Percentiles rank a stretch among this genome's conserved stretches.
Evolutionary conservation across 1,140 invertebrate species (phyloP).

Genomic region (Protaetia brevitarsis): DNA sequence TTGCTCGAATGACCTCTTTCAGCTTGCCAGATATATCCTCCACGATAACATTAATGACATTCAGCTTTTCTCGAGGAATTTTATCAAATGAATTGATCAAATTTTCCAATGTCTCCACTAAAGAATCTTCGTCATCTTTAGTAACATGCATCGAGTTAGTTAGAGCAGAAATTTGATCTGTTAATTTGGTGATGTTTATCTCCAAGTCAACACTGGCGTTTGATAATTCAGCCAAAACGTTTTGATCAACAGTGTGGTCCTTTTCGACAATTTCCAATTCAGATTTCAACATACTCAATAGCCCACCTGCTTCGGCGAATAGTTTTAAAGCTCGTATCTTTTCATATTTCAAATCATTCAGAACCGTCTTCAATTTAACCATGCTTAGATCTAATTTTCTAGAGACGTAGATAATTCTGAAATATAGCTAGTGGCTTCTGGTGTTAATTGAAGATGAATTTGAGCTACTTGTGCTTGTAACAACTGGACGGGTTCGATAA

Average conservation of each 20-base stretch:
- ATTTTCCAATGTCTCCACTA: too few relatives aligned
- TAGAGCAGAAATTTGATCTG: too few relatives aligned
- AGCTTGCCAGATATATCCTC: too few relatives aligned
- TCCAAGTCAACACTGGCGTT: not conserved
- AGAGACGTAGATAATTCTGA: too few relatives aligned
- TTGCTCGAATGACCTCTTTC: too few relatives aligned
- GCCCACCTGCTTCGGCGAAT: not conserved
- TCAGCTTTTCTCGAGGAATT: too few relatives aligned
- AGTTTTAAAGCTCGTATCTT: not conserved
- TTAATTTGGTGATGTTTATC: not conserved
- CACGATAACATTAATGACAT: too few relatives aligned
- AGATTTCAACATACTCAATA: not conserved
- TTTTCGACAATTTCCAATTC: not conserved
- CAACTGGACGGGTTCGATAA: not conserved
- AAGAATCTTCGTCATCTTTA: too few relatives aligned
- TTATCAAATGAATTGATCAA: too few relatives aligned
- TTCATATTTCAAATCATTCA: not conserved
- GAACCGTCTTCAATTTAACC: not conserved
- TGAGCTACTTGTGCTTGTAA: slow-evolving; percentile 1
- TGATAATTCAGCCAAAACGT: not conserved
- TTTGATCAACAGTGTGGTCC: not conserved
- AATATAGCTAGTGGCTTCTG: too few relatives aligned
- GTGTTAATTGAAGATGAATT: slow-evolving; percentile 9
- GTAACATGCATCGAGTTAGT: too few relatives aligned
- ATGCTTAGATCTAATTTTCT: too few relatives aligned